Evolutionary conservation across 2,797 vertebrate genomes (phyloP).

Genomic region (Tauraco hartlaubi): DNA sequence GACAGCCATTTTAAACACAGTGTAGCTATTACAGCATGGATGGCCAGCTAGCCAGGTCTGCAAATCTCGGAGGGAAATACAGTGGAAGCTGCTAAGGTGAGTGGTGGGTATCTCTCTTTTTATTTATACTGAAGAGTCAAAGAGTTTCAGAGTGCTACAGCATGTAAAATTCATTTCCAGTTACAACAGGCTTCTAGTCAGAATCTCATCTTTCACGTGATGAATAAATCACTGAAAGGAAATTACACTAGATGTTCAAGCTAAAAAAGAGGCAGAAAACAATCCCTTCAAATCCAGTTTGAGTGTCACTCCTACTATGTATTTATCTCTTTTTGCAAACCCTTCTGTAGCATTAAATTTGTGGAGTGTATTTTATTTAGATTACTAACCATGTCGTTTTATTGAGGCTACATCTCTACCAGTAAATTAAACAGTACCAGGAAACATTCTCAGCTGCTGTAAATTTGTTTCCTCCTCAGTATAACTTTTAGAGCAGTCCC

Average conservation of each 20-base stretch:
- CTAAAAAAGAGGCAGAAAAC: neutral
- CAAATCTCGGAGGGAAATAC: neutral
- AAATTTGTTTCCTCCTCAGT: neutral
- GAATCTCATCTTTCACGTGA: neutral
- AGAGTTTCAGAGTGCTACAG: neutral
- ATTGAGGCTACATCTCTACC: neutral
- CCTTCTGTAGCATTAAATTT: neutral
- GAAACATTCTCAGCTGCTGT: neutral
- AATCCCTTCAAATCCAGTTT: neutral
- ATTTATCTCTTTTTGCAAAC: neutral
- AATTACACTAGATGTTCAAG: neutral
- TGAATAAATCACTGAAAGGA: neutral
- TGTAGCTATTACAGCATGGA: neutral
- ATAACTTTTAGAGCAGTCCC: neutral
- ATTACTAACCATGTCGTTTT: neutral
- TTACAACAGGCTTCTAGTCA: neutral
- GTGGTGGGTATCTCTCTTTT: neutral
- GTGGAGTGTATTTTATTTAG: neutral
- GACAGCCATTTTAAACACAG: neutral
- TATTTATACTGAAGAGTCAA: neutral
- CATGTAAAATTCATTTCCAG: neutral
- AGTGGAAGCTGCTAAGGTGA: neutral
- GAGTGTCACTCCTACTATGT: neutral
- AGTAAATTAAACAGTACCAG: neutral
- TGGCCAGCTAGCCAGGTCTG: neutral